phyloP scores from a whole-genome alignment of 2,797 vertebrate species.

The Paedocypris micromegethes region DNA sequence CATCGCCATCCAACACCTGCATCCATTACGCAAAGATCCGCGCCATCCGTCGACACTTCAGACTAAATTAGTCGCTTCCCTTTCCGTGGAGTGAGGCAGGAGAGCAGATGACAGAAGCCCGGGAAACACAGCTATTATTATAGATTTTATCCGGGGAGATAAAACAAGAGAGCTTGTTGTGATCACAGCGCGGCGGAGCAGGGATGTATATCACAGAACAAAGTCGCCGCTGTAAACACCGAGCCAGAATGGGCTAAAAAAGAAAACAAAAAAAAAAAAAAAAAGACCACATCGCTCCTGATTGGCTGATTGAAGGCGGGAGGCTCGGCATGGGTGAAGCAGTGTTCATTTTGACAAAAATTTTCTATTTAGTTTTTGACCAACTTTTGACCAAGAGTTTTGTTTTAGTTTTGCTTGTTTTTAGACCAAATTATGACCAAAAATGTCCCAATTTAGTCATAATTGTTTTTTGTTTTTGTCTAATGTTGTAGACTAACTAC shows the following conservation, averaged over 20 bases:
- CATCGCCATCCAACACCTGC: conserved; percentile 18
- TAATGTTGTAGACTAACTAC: too few relatives aligned
- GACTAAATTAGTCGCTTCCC: conserved; percentile 12
- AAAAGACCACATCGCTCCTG: background rate
- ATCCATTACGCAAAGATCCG: conserved; percentile 19
- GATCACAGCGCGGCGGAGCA: conserved; percentile 11
- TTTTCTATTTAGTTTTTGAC: too few relatives aligned
- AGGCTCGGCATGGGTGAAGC: too few relatives aligned
- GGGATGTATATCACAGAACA: conserved; percentile 42
- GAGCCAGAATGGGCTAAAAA: conserved; percentile 41
- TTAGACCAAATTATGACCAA: too few relatives aligned
- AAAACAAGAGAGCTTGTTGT: conserved; percentile 19
- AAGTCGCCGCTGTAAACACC: conserved; percentile 46
- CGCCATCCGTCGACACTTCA: conserved; percentile 15
- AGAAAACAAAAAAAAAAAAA: conserved; percentile 17
- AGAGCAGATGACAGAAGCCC: conserved; percentile 10
- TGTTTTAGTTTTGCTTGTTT: too few relatives aligned
- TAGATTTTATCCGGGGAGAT: conserved; percentile 25
- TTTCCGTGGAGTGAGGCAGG: background rate
- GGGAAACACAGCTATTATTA: conserved; percentile 9
- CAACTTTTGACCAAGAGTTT: too few relatives aligned
- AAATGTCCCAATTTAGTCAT: too few relatives aligned
- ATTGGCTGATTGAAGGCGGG: too few relatives aligned
- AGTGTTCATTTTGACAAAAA: too few relatives aligned
- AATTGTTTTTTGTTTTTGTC: too few relatives aligned